These are phyloP conservation scores for Dichetophora obliterata DNA, from an alignment of 2,888 invertebrate genomes.

Conservation along the genomic window DNA sequence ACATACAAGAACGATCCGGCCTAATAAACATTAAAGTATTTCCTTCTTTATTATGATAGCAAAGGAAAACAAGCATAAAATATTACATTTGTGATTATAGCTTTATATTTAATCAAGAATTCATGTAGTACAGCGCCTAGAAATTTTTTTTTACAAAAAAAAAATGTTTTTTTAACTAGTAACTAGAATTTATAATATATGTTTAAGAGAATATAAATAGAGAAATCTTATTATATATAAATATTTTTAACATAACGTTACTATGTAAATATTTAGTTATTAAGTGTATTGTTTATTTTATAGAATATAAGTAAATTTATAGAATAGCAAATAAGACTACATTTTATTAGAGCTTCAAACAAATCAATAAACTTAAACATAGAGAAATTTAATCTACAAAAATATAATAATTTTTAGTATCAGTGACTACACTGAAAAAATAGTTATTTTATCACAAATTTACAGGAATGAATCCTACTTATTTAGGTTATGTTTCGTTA, in stretches of 20 bases:
- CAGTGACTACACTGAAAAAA: not conserved
- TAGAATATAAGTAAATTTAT: not conserved
- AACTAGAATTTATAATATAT: not conserved
- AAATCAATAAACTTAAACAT: not conserved
- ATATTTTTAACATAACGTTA: too few species aligned
- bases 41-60: too few species aligned
- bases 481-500: conserved; percentile 3
- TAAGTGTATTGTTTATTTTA: too few species aligned
- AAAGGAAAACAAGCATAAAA: too few species aligned
- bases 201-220: not conserved
- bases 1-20: too few species aligned
- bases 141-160: not conserved
- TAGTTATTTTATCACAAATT: conserved; percentile 40
- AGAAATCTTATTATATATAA: too few species aligned
- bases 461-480: conserved; percentile 39
- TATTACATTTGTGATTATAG: too few species aligned
- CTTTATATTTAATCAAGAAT: too few species aligned
- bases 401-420: not conserved
- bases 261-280: too few species aligned
- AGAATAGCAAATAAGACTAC: not conserved
- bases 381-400: not conserved
- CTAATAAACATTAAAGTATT: too few species aligned
- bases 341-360: not conserved
- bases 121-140: too few species aligned
- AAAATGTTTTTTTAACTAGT: not conserved